A percentile compares a stretch with the other conserved stretches of the same genome.
These are phyloP conservation scores for Kryphioiulus occultus DNA, from an alignment of 2,888 invertebrate species.

Conservation along the genomic window DNA sequence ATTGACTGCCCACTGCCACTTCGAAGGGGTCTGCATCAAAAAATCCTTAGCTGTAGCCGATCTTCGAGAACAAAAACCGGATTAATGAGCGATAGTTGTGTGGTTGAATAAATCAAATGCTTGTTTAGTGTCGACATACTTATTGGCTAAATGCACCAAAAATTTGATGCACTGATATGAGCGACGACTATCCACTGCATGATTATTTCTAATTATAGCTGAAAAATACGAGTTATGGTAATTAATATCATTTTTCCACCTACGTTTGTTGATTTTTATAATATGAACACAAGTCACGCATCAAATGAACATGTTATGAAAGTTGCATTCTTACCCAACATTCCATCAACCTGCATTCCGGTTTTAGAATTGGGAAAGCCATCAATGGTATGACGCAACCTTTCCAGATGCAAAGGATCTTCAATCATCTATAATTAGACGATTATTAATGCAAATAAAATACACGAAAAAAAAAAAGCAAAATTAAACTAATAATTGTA, in stretches of 20 bases:
- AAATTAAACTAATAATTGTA: neutral
- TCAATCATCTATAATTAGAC: conserved; percentile 57
- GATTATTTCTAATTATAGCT: conserved; percentile 61
- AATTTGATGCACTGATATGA: conserved; percentile 66
- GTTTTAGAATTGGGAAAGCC: conserved; percentile 60
- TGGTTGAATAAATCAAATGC: neutral
- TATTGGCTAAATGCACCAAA: conserved; percentile 63
- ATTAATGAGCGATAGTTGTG: neutral
- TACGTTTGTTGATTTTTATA: neutral
- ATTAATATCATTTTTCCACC: neutral
- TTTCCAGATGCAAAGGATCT: conserved; percentile 61
- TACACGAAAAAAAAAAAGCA: neutral
- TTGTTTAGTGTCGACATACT: conserved; percentile 56
- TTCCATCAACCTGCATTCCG: conserved; percentile 61
- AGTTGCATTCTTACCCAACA: conserved; percentile 59
- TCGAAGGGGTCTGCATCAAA: conserved; percentile 61
- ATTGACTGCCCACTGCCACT: conserved; percentile 66
- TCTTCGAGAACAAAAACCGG: conserved; percentile 52
- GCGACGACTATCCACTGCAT: conserved; percentile 63
- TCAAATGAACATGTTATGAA: neutral
- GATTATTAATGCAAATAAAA: neutral
- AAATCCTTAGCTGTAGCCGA: conserved; percentile 62
- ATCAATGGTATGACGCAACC: conserved; percentile 62
- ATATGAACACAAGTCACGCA: neutral
- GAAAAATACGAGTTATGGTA: neutral